Base-by-base conservation (phyloP, 2,113 vertebrate genomes). In the Petaurus breviceps region DNA sequence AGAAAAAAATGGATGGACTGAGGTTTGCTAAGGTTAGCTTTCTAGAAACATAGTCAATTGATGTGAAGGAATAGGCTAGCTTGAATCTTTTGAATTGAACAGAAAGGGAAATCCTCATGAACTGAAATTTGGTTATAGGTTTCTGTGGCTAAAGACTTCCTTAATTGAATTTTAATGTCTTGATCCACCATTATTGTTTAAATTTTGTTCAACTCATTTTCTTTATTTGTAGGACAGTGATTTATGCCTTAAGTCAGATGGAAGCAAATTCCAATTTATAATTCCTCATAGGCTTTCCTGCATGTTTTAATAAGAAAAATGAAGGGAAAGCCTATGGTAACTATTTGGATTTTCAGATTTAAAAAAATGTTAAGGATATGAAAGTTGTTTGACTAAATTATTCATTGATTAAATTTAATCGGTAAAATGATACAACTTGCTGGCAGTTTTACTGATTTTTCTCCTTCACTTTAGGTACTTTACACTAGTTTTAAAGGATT, bases 1-100 rank as follows among this genome's bases (percentile, higher is more conserved):
- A 90, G 43, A 95, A 92, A 52, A 51, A 84, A 94, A 97, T 52
- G 93, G 93, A 96, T 61, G 91, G 95, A 89, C 16, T 96, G 97
- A 94, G 97, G 96, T 97, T 97, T 95, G 96, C 54, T 43, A 93
- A 95, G 96, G 96, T 97, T 95, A 94, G 25, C 94, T 46, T 92
- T 26, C 26, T 89, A 93, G 28, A 90, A 93, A 96, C 61, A 90
- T 53, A 95, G 46, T 89, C 91, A 96, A 98, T 96, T 96, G 90
- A 97, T 91, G 57, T 95, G 43, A 89, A 68, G 96, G 77, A 95
- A 96, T 94, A 94, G 61, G n/a, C 49, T 94, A 93, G 61, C 93
- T 91, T 96, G 51, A 97, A 91, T 93, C 43, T 96, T 96, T 68
- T 96, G 91, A 97, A 94, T 94, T 95, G 53, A 96, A 95, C 43